Evolutionary conservation across 2,888 invertebrate species (phyloP), one percentile per base, ranked within the genome.

Genomic region (Epinotia nisella): DNA sequence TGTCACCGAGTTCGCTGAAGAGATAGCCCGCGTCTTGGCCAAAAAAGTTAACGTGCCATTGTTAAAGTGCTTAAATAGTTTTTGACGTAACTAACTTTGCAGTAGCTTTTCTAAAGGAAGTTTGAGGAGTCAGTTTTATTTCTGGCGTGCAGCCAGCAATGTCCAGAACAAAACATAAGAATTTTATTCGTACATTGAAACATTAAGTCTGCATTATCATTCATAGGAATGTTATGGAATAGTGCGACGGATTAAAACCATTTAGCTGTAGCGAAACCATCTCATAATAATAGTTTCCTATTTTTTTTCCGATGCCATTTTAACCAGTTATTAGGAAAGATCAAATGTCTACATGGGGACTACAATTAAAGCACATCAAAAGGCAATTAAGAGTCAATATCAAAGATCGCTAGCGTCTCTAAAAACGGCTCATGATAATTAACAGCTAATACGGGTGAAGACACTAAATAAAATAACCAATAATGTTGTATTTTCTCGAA

Each of bases 131-230:
- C 76, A 76, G 77, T 76, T 79, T 76, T 55, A 71, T 74, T 70
- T 75, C 76, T 83, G 83, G 83, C 79, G 73, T 60, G 11, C 68
- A 41, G 82, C 83, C 83, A 83, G 74, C 65, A 66, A 62, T 77
- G 76, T 78, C 79, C 78, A 75, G 76, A 77, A 81, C 78, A 79
- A 81, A 83, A 82, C 81, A 80, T 78, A 77, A 81, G 76, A 77
- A 78, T 80, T 78, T 77, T 70, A 81, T 80, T 64, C 59, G 64
- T 64, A 55, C 75, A 61, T 60, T 64, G 70, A 64, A 70, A 70
- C 35, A 64, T 71, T 67, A 55, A 45, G 60, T 66, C 41, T 45
- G 41, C 41, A 53, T 71, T 60, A 53, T 53, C 17, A 71, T 66
- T 71, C 58, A 65, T 71, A 41, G 17, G 29, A n/a, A 41, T 29